phyloP scores from a whole-genome alignment of 2,888 invertebrate species.

The Polietes domitor region DNA sequence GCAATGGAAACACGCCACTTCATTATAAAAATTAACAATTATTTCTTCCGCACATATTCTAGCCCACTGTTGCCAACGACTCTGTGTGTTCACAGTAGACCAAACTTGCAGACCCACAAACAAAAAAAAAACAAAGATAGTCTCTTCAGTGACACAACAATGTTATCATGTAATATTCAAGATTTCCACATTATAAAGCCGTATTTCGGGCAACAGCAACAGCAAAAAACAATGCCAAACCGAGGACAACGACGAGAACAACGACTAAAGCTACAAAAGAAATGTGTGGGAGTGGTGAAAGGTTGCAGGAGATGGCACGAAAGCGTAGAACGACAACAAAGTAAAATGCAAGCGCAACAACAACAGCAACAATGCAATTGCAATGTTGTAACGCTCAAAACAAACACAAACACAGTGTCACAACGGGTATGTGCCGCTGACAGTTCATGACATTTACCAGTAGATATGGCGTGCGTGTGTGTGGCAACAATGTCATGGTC shows the following conservation, averaged over 20 bases:
- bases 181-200: conserved; percentile 11
- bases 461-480: conserved; percentile 28
- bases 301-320: background rate
- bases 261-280: background rate
- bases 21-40: too few relatives aligned
- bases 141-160: conserved; percentile 3
- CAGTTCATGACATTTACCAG: conserved; percentile 60
- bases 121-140: background rate
- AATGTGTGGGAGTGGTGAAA: too few relatives aligned
- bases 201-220: background rate
- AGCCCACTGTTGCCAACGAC: background rate
- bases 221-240: background rate
- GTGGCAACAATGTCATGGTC: conserved; percentile 57
- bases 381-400: background rate
- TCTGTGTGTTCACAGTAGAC: background rate
- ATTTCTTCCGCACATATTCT: too few relatives aligned
- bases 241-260: background rate
- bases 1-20: too few relatives aligned
- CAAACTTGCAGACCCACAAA: background rate
- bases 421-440: conserved; percentile 35
- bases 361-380: background rate
- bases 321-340: background rate
- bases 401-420: conserved; percentile 27
- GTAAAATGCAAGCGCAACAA: background rate
- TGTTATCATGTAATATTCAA: conserved; percentile 29